Evolutionary conservation across 2,888 invertebrate species (phyloP).

Genomic region (Drosophila helvetica): DNA sequence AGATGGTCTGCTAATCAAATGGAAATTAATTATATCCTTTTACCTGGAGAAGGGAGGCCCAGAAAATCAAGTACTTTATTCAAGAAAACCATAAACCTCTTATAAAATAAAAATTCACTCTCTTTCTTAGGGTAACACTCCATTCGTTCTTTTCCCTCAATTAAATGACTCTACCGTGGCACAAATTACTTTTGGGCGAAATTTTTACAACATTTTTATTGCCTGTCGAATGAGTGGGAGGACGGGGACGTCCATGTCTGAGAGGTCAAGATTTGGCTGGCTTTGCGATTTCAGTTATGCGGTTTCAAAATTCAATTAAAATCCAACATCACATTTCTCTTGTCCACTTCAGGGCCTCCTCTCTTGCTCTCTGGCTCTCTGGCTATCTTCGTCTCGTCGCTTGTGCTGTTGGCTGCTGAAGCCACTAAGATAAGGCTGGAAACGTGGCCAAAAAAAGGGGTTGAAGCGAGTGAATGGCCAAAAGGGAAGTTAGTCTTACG

Average conservation of each 20-base stretch:
- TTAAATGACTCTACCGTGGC: conserved; percentile 19
- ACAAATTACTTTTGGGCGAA: conserved; percentile 62
- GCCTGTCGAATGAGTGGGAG: conserved; percentile 69
- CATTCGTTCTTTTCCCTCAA: neutral
- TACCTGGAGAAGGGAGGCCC: no score
- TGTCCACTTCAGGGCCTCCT: conserved; percentile 18
- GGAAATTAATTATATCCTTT: no score
- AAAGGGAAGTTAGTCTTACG: conserved; percentile 10
- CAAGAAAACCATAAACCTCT: no score
- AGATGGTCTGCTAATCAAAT: no score
- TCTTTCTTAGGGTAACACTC: neutral
- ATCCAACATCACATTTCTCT: conserved; percentile 70
- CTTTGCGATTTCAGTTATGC: conserved; percentile 79
- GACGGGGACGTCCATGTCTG: neutral
- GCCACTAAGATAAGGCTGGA: conserved; percentile 49
- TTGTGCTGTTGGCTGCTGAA: conserved; percentile 49
- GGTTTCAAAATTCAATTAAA: conserved; percentile 77
- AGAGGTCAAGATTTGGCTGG: conserved; percentile 69
- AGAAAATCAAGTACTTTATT: no score
- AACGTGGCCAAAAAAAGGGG: conserved; percentile 24
- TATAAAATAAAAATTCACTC: no score
- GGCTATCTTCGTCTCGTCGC: neutral
- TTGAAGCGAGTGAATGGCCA: conserved; percentile 9
- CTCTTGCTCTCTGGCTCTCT: neutral
- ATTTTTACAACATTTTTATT: conserved; percentile 75